These are phyloP conservation scores for Mesorhabditis spiculigera DNA, from an alignment of 2,888 invertebrate genomes.

Conservation along the genomic window DNA sequence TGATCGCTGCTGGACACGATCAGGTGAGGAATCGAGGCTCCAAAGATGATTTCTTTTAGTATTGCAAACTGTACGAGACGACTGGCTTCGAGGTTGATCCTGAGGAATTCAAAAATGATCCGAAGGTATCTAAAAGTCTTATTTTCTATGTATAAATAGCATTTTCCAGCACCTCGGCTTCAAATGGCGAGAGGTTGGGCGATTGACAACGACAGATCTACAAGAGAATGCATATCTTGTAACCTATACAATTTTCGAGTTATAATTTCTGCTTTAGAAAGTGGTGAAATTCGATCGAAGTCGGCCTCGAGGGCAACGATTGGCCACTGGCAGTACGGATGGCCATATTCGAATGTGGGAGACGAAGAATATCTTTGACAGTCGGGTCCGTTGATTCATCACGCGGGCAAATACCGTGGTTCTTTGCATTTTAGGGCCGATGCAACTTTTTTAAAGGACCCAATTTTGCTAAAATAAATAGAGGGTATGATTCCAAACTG, in stretches of 20 bases:
- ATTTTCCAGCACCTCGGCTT: constrained; percentile 11
- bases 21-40: constrained; percentile 22
- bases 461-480: too few species aligned
- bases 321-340: constrained; percentile 51
- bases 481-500: too few species aligned
- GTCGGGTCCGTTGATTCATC: constrained; percentile 20
- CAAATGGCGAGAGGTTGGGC: constrained; percentile 21
- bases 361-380: constrained; percentile 18
- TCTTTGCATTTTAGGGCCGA: too few species aligned
- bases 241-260: background rate
- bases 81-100: constrained; percentile 26
- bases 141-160: background rate
- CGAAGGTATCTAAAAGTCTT: constrained; percentile 15
- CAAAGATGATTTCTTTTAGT: constrained; percentile 14
- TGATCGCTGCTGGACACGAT: constrained; percentile 54
- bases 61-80: constrained; percentile 45
- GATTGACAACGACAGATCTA: constrained; percentile 21
- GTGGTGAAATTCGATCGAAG: constrained; percentile 45
- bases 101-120: constrained; percentile 13
- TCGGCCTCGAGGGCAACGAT: constrained; percentile 22
- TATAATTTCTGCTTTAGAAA: constrained; percentile 26
- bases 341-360: constrained; percentile 51
- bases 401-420: background rate
- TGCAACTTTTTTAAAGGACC: too few species aligned
- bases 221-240: constrained; percentile 28